Percentiles rank a stretch among this genome's conserved stretches.
These are phyloP conservation scores for Ochropleura plecta DNA, from an alignment of 2,888 invertebrate species.

Conservation along the genomic window DNA sequence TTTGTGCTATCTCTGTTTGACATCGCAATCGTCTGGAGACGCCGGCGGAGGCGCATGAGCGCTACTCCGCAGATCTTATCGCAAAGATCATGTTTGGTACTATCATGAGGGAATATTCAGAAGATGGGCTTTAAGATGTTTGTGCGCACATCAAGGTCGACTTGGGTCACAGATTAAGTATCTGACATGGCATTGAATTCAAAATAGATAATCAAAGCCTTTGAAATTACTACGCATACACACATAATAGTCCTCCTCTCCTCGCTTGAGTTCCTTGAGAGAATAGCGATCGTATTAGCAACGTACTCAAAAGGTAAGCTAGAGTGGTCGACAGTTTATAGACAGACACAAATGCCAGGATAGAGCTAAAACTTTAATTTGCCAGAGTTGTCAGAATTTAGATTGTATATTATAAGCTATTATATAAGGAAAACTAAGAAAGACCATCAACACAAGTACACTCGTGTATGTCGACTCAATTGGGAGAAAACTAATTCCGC, in stretches of 20 bases:
- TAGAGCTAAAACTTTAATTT: neutral
- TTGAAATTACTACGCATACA: neutral
- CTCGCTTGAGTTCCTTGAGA: neutral
- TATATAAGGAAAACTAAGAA: neutral
- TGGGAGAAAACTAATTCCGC: conserved; percentile 19
- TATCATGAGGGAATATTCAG: conserved; percentile 56
- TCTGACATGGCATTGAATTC: neutral
- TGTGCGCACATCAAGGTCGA: conserved; percentile 19
- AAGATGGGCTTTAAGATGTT: conserved; percentile 6
- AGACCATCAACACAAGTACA: neutral
- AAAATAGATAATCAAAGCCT: neutral
- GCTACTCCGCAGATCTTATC: conserved; percentile 55
- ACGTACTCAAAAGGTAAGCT: neutral
- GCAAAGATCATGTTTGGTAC: conserved; percentile 37
- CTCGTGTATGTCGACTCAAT: neutral
- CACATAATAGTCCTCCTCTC: neutral
- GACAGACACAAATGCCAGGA: neutral
- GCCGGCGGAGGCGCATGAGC: conserved; percentile 60
- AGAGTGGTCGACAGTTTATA: neutral
- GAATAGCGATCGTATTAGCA: neutral
- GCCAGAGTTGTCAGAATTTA: neutral
- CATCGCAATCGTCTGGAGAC: conserved; percentile 84
- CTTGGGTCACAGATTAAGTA: conserved; percentile 2
- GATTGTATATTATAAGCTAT: no score
- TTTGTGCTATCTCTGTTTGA: conserved; percentile 87